Evolutionary conservation across 2,888 invertebrate species (phyloP).

Genomic region (Nemoura dubitans): DNA sequence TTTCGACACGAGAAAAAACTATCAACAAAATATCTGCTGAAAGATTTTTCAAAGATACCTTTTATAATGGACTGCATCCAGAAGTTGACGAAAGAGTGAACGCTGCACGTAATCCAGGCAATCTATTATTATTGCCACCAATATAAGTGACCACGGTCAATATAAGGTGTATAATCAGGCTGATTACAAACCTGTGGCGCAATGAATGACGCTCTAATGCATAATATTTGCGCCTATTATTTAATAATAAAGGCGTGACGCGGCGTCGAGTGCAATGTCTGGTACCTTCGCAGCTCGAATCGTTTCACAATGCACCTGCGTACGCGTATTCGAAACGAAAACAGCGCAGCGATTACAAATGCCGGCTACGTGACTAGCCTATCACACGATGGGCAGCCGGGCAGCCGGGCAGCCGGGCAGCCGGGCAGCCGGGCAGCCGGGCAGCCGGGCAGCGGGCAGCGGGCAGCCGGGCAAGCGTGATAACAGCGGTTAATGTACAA

Average conservation of each 20-base stretch:
- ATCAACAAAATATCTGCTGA: no score
- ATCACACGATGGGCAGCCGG: no score
- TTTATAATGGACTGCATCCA: no score
- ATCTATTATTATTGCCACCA: neutral
- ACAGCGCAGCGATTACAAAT: neutral
- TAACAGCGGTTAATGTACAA: neutral
- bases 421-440: no score
- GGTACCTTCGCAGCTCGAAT: neutral
- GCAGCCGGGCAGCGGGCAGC: no score
- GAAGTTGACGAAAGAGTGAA: no score
- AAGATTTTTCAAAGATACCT: no score
- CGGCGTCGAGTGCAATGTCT: neutral
- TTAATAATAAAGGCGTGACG: neutral
- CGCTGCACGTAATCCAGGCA: no score
- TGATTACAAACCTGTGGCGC: neutral
- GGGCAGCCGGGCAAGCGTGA: neutral
- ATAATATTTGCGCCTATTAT: neutral
- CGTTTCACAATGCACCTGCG: neutral
- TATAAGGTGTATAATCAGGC: neutral
- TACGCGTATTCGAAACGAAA: neutral
- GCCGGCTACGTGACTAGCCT: no score
- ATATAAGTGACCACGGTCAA: constrained; percentile 12
- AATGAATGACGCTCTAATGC: neutral
- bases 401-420: no score
- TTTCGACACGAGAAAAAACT: no score